Evolutionary conservation across 2,113 vertebrate species (phyloP).

Genomic region (Gnathonemus echidnorhynchus): DNA sequence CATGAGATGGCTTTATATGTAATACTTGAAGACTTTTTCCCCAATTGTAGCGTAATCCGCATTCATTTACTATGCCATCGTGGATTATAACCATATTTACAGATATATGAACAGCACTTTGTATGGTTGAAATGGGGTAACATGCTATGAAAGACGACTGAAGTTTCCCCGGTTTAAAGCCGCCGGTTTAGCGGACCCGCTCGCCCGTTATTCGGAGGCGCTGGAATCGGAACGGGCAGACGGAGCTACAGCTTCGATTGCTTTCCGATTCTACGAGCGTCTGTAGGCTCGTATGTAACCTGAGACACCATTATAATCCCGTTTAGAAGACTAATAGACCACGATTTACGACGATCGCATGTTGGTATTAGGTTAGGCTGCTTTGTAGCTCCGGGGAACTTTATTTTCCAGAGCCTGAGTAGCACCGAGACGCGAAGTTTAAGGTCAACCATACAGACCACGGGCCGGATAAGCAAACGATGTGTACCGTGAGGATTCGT

Average conservation of each 20-base stretch:
- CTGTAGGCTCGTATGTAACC: background rate
- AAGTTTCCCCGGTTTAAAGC: background rate
- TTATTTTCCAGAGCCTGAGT: background rate
- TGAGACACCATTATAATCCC: background rate
- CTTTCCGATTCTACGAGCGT: background rate
- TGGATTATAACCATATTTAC: background rate
- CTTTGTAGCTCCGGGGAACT: background rate
- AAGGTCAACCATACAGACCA: background rate
- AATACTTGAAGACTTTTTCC: background rate
- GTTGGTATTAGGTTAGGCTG: background rate
- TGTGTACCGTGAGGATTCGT: background rate
- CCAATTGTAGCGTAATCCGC: background rate
- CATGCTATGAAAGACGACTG: background rate
- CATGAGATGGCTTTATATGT: background rate
- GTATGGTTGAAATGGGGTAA: background rate
- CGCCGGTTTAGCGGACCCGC: background rate
- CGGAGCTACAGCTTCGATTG: background rate
- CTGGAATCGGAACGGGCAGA: background rate
- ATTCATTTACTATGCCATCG: background rate
- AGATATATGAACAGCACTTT: background rate
- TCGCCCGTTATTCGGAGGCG: too few species aligned
- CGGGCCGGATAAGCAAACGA: background rate
- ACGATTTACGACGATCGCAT: background rate
- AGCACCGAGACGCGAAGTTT: background rate
- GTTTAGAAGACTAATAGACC: background rate